Base-by-base conservation (phyloP, 2,113 vertebrate genomes). In the Brachyhypopomus gauderio region DNA sequence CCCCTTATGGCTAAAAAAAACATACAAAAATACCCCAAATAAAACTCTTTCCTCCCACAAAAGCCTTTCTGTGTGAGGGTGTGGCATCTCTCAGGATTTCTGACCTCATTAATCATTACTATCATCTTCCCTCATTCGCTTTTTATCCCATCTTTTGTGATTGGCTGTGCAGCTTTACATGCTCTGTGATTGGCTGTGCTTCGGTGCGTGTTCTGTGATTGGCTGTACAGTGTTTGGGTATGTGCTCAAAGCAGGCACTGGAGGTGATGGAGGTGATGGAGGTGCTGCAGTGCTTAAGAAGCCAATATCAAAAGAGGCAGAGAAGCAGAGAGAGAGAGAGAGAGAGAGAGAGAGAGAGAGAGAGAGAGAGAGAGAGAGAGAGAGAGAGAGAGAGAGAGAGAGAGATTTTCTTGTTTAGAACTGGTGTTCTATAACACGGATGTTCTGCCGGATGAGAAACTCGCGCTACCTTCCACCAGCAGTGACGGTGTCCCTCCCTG, bases 211-310 rank as follows among this genome's bases (percentile, higher is more conserved):
- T 45, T 45, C 9, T 45, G 41, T 45, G 41, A 45, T 45, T 45
- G 41, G 41, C 41, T 60, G 59, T 22, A 8, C 27, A 6, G 25
- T 30, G 16, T 7, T 9, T 72, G n/a, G 11, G 48, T 36, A 19
- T 22, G 77, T 52, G 9, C 41, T 45, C 41, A 58, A 66, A 60
- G 56, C 23, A 63, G 55, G 52, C 27, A 73, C 63, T 66, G 14
- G 63, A 66, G 30, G 63, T 16, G 62, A 64, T 14, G 62, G 62
- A 34, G 63, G 14, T 17, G 27, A 64, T 14, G 62, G 62, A 34
- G 63, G 14, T 17, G 27, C 14, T 66, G 27, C 9, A 45, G 63
- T 34, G 12, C 30, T 12, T 66, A 34, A 66, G 27, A 25, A 22
- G 12, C 23, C 5, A n/a, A 6, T 7, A 62, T 7, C 1, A 62